Base-by-base conservation (phyloP, 2,888 invertebrate species). In the Hylaea fasciaria region DNA sequence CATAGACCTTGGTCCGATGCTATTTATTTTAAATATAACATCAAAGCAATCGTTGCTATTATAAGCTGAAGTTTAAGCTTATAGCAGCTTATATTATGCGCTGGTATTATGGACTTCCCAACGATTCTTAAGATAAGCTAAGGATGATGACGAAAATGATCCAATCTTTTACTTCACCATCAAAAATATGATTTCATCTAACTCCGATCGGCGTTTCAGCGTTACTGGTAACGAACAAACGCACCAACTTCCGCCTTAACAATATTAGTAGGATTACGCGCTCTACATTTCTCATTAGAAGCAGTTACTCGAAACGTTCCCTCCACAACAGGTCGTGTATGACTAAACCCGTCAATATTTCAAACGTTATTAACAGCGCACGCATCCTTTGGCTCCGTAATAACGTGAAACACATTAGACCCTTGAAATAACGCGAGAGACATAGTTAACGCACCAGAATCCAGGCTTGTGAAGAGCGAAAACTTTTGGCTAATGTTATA, bases 261-360 rank as follows among this genome's bases (percentile, higher is more conserved):
- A 1, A 37, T 11, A 2, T 35, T 7, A 12, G 13, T 37, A 22
- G 22, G 11, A 16, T 46, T n/a, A 12, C 28, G 22, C 35, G 48
- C 37, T 28, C 40, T 40, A 14, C 13, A 48, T 48, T 17, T 51
- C 29, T 14, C 32, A 16, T 47, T 47, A 12, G 14, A 17, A 16
- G 49, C 37, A 29, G 44, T 57, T 57, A 29, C 28, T 17, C 37
- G 28, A 4, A 43, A 22, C 22, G 9, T 13, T 14, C 16, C 13
- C 65, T 50, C 35, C 22, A 16, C 56, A 57, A 35, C 9, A 37
- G 17, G 13, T n/a, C 47, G 46, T 32, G 43, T 37, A 43, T 37
- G 58, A 43, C 66, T 72, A 69, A 72, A 64, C 71, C 66, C 65
- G 71, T 77, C 79, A 76, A 77, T 79, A 75, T 73, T 67, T 66